Conservation (phyloP, 1,140 invertebrate genomes). For the Aleiodes sp. region DNA sequence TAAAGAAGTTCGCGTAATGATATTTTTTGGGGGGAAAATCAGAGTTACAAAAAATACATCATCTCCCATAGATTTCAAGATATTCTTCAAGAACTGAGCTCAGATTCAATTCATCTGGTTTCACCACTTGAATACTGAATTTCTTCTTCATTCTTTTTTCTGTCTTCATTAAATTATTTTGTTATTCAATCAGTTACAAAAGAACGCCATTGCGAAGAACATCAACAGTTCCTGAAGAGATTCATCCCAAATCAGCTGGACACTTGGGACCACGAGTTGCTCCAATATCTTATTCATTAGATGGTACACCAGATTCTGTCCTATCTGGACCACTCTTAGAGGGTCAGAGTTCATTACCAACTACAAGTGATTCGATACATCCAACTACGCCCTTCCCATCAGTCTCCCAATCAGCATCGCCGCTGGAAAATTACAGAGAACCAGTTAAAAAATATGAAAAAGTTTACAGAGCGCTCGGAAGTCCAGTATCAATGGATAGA, state of each 20-base stretch:
- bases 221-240: conserved; percentile 54
- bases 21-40: background rate
- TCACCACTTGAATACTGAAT: too few relatives aligned
- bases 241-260: conserved; percentile 33
- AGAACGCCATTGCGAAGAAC: conserved; percentile 45
- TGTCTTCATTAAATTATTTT: background rate
- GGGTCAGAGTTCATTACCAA: conserved; percentile 40
- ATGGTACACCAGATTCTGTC: conserved; percentile 51
- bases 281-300: conserved; percentile 39
- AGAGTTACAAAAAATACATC: background rate
- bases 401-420: conserved; percentile 38
- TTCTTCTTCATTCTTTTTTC: too few relatives aligned
- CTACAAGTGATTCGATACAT: conserved; percentile 47
- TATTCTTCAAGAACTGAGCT: too few relatives aligned
- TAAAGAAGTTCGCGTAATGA: too few relatives aligned
- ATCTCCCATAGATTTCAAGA: background rate
- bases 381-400: conserved; percentile 48
- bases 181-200: conserved; percentile 37
- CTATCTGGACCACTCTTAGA: conserved; percentile 44
- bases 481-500: conserved; percentile 48
- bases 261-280: conserved; percentile 33
- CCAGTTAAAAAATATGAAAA: conserved; percentile 18
- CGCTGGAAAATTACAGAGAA: background rate
- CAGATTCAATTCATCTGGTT: too few relatives aligned
- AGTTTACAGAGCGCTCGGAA: conserved; percentile 48